phyloP scores from a whole-genome alignment of 2,888 invertebrate species.

The Agonum fuliginosum region DNA sequence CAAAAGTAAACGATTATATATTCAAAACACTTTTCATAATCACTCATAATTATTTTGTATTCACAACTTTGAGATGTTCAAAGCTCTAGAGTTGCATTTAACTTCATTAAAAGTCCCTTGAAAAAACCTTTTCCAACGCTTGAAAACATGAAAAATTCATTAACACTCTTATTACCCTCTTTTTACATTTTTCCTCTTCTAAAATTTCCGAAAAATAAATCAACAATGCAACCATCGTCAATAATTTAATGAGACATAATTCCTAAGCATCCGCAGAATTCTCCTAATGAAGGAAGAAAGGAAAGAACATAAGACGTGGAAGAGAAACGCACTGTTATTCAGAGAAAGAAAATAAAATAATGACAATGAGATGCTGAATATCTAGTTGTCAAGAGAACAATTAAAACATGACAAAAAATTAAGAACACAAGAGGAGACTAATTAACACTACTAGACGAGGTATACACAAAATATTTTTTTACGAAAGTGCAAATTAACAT shows the following conservation, averaged over 20 bases:
- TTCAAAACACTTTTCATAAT: too few species aligned
- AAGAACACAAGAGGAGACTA: not conserved
- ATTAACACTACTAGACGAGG: too few species aligned
- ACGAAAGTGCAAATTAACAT: too few species aligned
- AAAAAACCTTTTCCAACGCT: too few species aligned
- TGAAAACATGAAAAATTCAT: too few species aligned
- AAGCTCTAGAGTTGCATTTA: too few species aligned
- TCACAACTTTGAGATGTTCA: too few species aligned
- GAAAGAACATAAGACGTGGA: too few species aligned
- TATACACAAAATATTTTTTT: too few species aligned
- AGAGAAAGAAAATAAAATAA: not conserved
- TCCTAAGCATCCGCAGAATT: not conserved
- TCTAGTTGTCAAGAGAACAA: conserved; percentile 1
- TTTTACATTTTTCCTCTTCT: not conserved
- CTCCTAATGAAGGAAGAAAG: not conserved
- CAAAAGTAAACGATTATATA: too few species aligned
- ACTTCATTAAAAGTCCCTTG: too few species aligned
- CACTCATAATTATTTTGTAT: too few species aligned
- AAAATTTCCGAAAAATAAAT: not conserved
- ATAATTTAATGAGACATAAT: not conserved
- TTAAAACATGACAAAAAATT: not conserved
- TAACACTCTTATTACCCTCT: not conserved
- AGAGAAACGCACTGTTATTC: not conserved
- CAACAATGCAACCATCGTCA: not conserved
- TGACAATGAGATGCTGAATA: not conserved